These are phyloP conservation scores for Syngnathus rostellatus DNA, from an alignment of 2,797 vertebrate species.

Conservation along the genomic window DNA sequence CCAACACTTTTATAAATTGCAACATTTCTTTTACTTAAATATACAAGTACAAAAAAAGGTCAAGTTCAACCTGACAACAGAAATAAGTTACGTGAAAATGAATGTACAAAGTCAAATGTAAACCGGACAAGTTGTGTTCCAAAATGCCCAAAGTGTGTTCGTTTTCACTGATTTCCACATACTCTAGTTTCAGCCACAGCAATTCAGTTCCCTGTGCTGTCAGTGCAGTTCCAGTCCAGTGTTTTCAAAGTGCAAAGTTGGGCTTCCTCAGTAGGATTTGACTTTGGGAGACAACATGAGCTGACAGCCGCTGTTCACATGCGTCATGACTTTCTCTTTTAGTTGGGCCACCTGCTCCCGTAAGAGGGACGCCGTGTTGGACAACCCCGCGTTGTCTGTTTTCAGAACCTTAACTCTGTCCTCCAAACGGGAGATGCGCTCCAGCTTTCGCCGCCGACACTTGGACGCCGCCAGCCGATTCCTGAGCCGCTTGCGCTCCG, in stretches of 20 bases:
- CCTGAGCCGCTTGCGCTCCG: conserved; percentile 83
- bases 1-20: conserved; percentile 26
- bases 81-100: conserved; percentile 69
- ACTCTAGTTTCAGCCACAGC: conserved; percentile 9
- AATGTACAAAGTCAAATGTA: conserved; percentile 57
- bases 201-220: conserved; percentile 34
- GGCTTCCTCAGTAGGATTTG: conserved; percentile 67
- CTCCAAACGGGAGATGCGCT: conserved; percentile 88
- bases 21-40: conserved; percentile 73
- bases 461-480: conserved; percentile 90
- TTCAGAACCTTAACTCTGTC: conserved; percentile 87
- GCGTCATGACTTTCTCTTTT: conserved; percentile 89
- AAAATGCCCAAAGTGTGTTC: conserved; percentile 54
- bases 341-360: conserved; percentile 88
- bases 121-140: conserved; percentile 52
- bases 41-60: conserved; percentile 59
- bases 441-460: conserved; percentile 87
- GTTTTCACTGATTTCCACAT: not conserved
- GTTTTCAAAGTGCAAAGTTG: conserved; percentile 49
- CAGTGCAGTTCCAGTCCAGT: conserved; percentile 72
- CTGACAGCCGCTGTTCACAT: conserved; percentile 88
- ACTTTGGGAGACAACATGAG: conserved; percentile 83
- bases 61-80: conserved; percentile 55
- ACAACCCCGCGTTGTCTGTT: conserved; percentile 84
- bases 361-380: conserved; percentile 77